Conservation (phyloP, 2,797 vertebrate genomes). For the Enteromius anoplus region DNA sequence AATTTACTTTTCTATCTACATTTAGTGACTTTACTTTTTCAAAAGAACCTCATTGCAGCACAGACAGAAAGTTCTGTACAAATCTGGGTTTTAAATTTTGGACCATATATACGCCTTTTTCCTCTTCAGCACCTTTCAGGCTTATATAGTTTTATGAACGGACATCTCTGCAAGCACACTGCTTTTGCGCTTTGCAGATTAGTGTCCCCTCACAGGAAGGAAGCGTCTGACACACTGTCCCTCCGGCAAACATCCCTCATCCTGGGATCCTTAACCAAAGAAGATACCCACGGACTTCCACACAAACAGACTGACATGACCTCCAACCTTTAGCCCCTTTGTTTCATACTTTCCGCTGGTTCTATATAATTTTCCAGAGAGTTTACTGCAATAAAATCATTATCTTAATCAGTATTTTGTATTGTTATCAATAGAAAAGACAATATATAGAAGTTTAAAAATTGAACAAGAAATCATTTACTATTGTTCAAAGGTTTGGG, state of each 20-base stretch:
- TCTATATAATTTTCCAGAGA: constrained; percentile 8
- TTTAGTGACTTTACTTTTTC: neutral
- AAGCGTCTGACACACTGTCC: constrained; percentile 43
- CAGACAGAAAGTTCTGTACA: neutral
- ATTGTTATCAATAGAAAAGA: neutral
- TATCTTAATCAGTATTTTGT: neutral
- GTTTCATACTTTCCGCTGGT: constrained; percentile 11
- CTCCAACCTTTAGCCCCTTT: constrained; percentile 18
- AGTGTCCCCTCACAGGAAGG: constrained; percentile 56
- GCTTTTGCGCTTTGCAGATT: constrained; percentile 15
- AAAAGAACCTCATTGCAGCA: neutral
- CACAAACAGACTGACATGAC: constrained; percentile 34
- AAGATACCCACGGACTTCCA: constrained; percentile 45
- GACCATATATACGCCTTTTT: too few species aligned
- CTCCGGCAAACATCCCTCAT: constrained; percentile 14
- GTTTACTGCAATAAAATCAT: neutral
- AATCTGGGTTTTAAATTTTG: neutral
- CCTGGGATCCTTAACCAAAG: constrained; percentile 42
- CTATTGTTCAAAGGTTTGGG: neutral
- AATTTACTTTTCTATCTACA: neutral
- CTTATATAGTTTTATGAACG: constrained; percentile 18
- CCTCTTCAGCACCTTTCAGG: neutral
- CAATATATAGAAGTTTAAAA: neutral
- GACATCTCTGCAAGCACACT: constrained; percentile 46
- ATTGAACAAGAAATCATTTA: neutral